Percentiles rank a stretch among this genome's conserved stretches.
Evolutionary conservation across 2,797 vertebrate genomes (phyloP).

Genomic region (Nannoperca australis): DNA sequence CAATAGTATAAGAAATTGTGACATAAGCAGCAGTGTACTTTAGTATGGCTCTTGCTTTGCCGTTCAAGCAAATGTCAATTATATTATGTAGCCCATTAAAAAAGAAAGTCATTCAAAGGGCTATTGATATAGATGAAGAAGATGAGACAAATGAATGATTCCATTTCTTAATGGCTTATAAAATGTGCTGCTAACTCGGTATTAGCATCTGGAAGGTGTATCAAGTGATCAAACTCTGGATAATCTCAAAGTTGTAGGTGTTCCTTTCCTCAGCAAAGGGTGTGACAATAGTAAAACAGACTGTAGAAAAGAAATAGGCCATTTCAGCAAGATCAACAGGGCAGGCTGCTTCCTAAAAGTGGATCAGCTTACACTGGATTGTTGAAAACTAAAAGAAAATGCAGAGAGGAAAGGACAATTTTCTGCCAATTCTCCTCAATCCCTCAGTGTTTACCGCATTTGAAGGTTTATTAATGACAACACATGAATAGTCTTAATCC

Average conservation of each 20-base stretch:
- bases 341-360: slow-evolving; percentile 63
- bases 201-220: not conserved
- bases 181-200: slow-evolving; percentile 6
- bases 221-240: slow-evolving; percentile 17
- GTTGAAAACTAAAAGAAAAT: slow-evolving; percentile 50
- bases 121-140: not conserved
- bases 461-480: slow-evolving; percentile 53
- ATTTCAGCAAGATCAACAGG: slow-evolving; percentile 66
- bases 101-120: slow-evolving; percentile 8
- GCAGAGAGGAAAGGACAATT: slow-evolving; percentile 14
- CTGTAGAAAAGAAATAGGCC: slow-evolving; percentile 69
- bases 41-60: slow-evolving; percentile 8
- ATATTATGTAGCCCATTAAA: slow-evolving; percentile 50
- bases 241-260: slow-evolving; percentile 33
- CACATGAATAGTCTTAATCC: slow-evolving; percentile 63
- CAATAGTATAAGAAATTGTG: slow-evolving; percentile 10
- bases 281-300: slow-evolving; percentile 63
- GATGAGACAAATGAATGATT: not conserved
- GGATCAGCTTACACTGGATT: slow-evolving; percentile 72
- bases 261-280: slow-evolving; percentile 53
- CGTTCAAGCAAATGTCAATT: slow-evolving; percentile 49
- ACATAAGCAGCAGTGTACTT: slow-evolving; percentile 30
- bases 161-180: not conserved
- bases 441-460: slow-evolving; percentile 19
- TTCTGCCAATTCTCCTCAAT: slow-evolving; percentile 21